A percentile compares a stretch with the other conserved stretches of the same genome.
Evolutionary conservation across 2,113 vertebrate genomes (phyloP).

Genomic region (Coturnix japonica): DNA sequence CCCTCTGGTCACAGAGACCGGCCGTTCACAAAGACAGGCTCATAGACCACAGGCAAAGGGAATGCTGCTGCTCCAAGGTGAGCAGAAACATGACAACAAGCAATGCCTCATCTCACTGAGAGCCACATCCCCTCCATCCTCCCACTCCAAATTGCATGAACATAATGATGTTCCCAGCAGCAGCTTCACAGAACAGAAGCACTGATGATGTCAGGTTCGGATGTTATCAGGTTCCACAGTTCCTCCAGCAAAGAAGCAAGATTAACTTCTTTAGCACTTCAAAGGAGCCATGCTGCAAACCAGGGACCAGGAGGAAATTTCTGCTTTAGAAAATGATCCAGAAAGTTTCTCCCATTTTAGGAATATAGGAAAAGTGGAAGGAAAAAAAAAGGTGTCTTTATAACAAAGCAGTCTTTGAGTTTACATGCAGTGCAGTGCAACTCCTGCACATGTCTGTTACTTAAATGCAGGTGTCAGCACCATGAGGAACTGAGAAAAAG

Average conservation of each 20-base stretch:
- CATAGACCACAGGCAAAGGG: not conserved
- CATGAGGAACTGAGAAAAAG: conserved; percentile 3
- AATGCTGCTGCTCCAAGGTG: accelerated
- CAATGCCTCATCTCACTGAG: not conserved
- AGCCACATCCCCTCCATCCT: not conserved
- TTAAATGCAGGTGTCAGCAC: not conserved
- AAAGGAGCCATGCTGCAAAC: conserved; percentile 53
- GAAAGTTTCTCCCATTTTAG: conserved; percentile 55
- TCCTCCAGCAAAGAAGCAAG: conserved; percentile 49
- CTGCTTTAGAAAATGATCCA: conserved; percentile 11
- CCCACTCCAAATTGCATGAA: not conserved
- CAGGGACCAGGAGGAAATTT: conserved; percentile 38
- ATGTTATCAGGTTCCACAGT: not conserved
- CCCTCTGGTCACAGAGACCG: not conserved
- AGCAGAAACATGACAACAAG: not conserved
- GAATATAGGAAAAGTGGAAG: conserved; percentile 19
- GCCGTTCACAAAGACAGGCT: not conserved
- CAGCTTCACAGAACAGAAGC: not conserved
- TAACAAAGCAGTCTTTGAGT: not conserved
- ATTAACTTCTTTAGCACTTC: conserved; percentile 41
- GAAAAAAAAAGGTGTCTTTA: not conserved
- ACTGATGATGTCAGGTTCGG: not conserved
- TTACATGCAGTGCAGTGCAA: not conserved
- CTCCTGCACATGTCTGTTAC: not conserved
- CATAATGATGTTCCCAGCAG: not conserved